Evolutionary conservation across 2,888 invertebrate genomes (phyloP).

Genomic region (Ditylenchus weischeri): DNA sequence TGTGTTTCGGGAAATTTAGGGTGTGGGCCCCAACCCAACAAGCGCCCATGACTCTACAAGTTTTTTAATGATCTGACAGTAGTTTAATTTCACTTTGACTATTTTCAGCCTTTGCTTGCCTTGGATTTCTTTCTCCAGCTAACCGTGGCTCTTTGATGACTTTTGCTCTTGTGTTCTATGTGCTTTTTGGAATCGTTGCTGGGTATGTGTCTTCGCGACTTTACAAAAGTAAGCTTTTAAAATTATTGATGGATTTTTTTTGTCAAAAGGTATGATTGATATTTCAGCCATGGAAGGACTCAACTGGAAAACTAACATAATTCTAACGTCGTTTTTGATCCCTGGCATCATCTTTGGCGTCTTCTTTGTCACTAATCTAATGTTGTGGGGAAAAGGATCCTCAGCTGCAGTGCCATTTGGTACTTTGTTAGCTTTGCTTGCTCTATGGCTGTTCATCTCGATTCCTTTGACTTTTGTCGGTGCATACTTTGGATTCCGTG

Average conservation of each 20-base stretch:
- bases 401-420: constrained; percentile 89
- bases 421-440: constrained; percentile 85
- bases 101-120: constrained; percentile 76
- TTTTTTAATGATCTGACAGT: no score
- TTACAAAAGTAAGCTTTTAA: constrained; percentile 80
- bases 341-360: constrained; percentile 93
- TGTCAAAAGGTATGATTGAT: constrained; percentile 10
- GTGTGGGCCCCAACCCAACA: no score
- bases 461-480: constrained; percentile 96
- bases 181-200: constrained; percentile 91
- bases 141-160: constrained; percentile 98
- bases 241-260: constrained; percentile 7
- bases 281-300: constrained; percentile 79
- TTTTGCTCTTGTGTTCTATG: constrained; percentile 90
- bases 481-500: constrained; percentile 95
- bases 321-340: constrained; percentile 90
- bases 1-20: no score
- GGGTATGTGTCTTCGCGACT: constrained; percentile 93
- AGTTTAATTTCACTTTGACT: not conserved
- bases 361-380: constrained; percentile 93
- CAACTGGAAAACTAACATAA: constrained; percentile 95
- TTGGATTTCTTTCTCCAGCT: constrained; percentile 95
- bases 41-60: no score
- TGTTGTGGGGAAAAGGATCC: constrained; percentile 90
- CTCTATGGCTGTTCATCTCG: constrained; percentile 96